Evolutionary conservation across 2,113 vertebrate genomes (phyloP), one percentile per base, ranked within the genome.

Genomic region (Lathamus discolor): DNA sequence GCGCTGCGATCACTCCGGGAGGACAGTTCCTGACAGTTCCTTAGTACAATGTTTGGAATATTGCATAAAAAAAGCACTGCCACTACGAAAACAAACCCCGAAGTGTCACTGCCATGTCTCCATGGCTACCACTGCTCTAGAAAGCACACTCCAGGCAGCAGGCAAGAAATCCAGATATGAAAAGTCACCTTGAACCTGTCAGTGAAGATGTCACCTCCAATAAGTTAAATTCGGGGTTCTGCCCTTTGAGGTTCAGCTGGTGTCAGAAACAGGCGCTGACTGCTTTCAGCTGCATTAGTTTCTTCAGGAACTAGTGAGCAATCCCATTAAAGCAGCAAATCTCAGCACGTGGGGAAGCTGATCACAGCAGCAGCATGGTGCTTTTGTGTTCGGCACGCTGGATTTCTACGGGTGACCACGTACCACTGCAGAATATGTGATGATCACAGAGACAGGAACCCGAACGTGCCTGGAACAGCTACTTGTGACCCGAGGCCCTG

Each of bases 101-200:
- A 92, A 88, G 80, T 88, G 93, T 33, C 62, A 75, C 59, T 82
- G 75, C 81, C 62, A 78, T 25, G 90, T 97, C 74, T 96, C 96
- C 96, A 96, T 96, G 96, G 44, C 96, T 96, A 97, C 95, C 54
- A 5, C 14, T 8, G 86, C 55, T 81, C 76, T 20, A 48, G 83
- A 83, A 94, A 86, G 95, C 48, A 24, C 29, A 62, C 86, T 86
- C 51, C 0, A 93, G 90, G 64, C 88, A 81, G 88, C 66, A 95
- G 83, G 25, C 88, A 93, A 43, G 90, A 72, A 79, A 88, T 27
- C 57, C 3, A 62, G 95, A 66, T 18, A 87, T 10, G 74, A 81
- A 91, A 83, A 84, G 76, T 61, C 66, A 76, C 83, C 77, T 68
- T 39, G 72, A 90, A 86, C 76, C 57, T 20, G 18, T 23, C 90